Percentiles rank a stretch among this genome's conserved stretches.
These are phyloP conservation scores for Drosophila persimilis DNA, from an alignment of 1,140 invertebrate genomes.

Conservation along the genomic window DNA sequence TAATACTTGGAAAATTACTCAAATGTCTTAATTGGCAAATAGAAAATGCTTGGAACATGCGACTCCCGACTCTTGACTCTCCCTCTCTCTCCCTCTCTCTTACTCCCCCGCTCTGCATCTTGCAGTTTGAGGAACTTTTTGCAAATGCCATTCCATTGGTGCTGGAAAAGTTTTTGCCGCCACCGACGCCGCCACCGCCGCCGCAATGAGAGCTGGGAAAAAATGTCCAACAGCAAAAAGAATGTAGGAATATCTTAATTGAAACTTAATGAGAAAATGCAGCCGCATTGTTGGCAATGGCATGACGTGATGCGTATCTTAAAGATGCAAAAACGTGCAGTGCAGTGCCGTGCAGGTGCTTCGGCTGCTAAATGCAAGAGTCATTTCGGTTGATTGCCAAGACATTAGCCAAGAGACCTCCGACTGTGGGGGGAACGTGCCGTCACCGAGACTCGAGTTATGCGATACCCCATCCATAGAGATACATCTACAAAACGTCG, in stretches of 20 bases:
- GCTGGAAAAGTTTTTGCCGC: conserved; percentile 40
- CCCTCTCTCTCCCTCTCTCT: too few species aligned
- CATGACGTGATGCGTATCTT: conserved; percentile 44
- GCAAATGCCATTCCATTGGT: conserved; percentile 25
- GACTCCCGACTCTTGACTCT: background rate
- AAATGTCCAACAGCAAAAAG: conserved; percentile 43
- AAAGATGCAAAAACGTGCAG: conserved; percentile 53
- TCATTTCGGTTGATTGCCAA: conserved; percentile 49
- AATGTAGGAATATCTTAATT: conserved; percentile 53
- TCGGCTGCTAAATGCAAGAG: conserved; percentile 37
- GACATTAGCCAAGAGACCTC: conserved; percentile 31
- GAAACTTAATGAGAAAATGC: conserved; percentile 74
- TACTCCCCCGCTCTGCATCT: too few species aligned
- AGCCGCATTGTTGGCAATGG: conserved; percentile 43
- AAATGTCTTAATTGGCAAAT: conserved; percentile 63
- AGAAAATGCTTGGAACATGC: conserved; percentile 28
- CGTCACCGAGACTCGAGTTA: conserved; percentile 18
- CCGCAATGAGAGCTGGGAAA: conserved; percentile 20
- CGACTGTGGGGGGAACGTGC: conserved; percentile 30
- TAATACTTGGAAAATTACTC: conserved; percentile 52
- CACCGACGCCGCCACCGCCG: conserved; percentile 5
- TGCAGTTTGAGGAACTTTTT: conserved; percentile 22
- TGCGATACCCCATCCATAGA: conserved; percentile 29
- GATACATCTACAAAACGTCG: too few species aligned
- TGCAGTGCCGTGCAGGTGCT: conserved; percentile 46